These are phyloP conservation scores for Gymnobelideus leadbeateri DNA, from an alignment of 2,113 vertebrate genomes.

Conservation along the genomic window DNA sequence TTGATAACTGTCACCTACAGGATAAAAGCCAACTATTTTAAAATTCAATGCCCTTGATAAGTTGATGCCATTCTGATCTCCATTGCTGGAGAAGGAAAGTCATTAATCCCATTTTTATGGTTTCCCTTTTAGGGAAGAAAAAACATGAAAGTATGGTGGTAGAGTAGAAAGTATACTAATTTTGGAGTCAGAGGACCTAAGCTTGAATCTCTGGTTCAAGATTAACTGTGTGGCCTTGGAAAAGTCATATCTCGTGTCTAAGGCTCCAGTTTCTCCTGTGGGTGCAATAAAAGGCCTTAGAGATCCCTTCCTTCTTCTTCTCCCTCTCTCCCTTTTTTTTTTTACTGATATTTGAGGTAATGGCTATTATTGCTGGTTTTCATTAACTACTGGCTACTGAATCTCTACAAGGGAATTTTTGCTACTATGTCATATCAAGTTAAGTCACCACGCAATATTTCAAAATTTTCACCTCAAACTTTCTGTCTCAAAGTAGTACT, in stretches of 20 bases:
- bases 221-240: neutral
- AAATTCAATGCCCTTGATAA: neutral
- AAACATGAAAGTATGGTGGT: no score
- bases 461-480: neutral
- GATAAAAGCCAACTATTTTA: neutral
- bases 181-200: neutral
- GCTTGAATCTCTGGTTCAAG: neutral
- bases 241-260: neutral
- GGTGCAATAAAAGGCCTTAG: neutral
- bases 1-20: neutral
- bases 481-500: slow-evolving; percentile 13
- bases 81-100: neutral
- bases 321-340: neutral
- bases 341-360: neutral
- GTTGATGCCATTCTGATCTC: neutral
- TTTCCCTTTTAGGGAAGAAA: neutral
- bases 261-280: neutral
- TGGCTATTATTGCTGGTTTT: neutral
- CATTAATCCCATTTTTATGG: neutral
- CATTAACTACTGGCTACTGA: neutral
- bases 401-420: slow-evolving; percentile 11
- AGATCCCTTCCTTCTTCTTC: neutral
- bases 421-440: neutral
- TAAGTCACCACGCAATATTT: slow-evolving; percentile 31
- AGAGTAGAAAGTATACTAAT: neutral